Base-by-base conservation (phyloP, 2,113 vertebrate species). In the Clarias macrocephalus region DNA sequence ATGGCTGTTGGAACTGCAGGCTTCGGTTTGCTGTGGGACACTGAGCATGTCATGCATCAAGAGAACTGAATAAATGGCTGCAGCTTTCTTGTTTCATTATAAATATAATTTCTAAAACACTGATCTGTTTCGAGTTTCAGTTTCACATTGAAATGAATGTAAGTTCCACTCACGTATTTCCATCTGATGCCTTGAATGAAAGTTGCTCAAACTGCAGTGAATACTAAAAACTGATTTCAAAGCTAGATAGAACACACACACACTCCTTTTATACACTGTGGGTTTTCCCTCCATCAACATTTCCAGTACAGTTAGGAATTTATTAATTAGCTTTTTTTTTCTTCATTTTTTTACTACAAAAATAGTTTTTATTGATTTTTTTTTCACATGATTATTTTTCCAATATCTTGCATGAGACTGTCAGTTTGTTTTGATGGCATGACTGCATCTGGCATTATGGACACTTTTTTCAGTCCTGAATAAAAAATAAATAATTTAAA, bases 141-240 rank as follows among this genome's bases (percentile, higher is more conserved):
- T 84, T 88, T 85, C 82, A 90, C 82, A 79, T 85, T 84, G 87
- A 85, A 88, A 87, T 88, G 86, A 89, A 90, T 80, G 80, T 88
- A 88, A 57, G 37, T 57, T 42, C 70, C 23, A 52, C 28, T 73
- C 79, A 80, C 65, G 85, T 66, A 82, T 85, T 86, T 72, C 19
- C 63, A 30, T 76, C 68, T 54, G 80, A 88, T 82, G 65, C 86
- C 76, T 85, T 84, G 73, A 88, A 75, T 81, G 48, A 89, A 59
- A 79, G 21, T 89, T 56, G 63, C 37, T 66, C 59, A 66, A 86
- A 82, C 79, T 76, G 77, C 33, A 89, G 70, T 88, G 86, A 84
- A 88, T 86, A 59, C 28, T 87, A 57, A 72, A 79, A 65, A 33
- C 18, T 15, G 18, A 73, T 15, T n/a, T 62, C 19, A 57, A 54